phyloP scores from a whole-genome alignment of 2,888 invertebrate species.

The Toxonevra muliebris region DNA sequence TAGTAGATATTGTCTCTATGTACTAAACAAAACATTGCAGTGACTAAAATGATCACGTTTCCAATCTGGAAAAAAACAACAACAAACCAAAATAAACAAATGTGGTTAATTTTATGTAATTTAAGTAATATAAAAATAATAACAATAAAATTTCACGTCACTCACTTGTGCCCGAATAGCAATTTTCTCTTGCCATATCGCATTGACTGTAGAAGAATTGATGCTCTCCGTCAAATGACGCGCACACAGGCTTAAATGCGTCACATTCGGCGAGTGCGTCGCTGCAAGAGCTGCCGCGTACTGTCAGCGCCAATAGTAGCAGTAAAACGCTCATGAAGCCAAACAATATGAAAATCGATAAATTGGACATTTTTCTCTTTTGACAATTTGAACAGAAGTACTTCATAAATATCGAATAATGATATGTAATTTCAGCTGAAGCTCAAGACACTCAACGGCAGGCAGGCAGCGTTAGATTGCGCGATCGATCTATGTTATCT shows the following conservation, averaged over 20 bases:
- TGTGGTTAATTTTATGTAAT: neutral
- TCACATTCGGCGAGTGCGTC: slow-evolving; percentile 48
- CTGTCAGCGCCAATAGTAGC: slow-evolving; percentile 33
- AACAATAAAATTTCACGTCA: slow-evolving; percentile 12
- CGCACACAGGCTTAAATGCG: slow-evolving; percentile 54
- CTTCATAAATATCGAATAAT: too few species aligned
- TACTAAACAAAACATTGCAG: slow-evolving; percentile 47
- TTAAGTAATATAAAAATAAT: neutral
- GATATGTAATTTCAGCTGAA: too few species aligned
- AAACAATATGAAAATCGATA: slow-evolving; percentile 38
- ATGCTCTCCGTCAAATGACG: slow-evolving; percentile 51
- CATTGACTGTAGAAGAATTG: slow-evolving; percentile 60
- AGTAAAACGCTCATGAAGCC: slow-evolving; percentile 21
- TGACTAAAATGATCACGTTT: slow-evolving; percentile 53
- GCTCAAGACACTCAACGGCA: too few species aligned
- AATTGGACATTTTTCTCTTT: slow-evolving; percentile 14
- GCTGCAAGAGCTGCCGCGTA: slow-evolving; percentile 34
- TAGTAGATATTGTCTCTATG: neutral
- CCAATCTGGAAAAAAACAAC: slow-evolving; percentile 50
- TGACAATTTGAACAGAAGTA: neutral
- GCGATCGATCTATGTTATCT: too few species aligned
- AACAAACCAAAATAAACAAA: slow-evolving; percentile 19
- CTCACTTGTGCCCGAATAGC: slow-evolving; percentile 56
- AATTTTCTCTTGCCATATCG: slow-evolving; percentile 56
- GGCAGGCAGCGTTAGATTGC: too few species aligned